A percentile compares a stretch with the other conserved stretches of the same genome.
These are phyloP conservation scores for Neomorphus geoffroyi DNA, from an alignment of 2,797 vertebrate species.

Conservation along the genomic window DNA sequence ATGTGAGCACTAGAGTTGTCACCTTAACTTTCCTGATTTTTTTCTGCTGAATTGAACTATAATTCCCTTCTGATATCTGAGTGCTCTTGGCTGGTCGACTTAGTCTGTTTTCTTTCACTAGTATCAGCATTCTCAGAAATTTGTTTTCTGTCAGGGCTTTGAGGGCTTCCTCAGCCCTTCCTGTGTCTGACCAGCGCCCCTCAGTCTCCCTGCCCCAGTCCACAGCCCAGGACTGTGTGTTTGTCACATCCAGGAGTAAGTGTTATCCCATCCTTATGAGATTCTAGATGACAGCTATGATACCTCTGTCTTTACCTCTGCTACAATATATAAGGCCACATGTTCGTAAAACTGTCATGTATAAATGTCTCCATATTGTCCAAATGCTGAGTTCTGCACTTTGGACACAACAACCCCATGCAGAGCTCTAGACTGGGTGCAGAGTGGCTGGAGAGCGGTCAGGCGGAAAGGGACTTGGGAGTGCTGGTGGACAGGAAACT, in stretches of 20 bases:
- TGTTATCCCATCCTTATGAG: not conserved
- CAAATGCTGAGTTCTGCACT: too few species aligned
- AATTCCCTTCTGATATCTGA: not conserved
- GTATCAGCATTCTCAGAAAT: not conserved
- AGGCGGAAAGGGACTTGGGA: too few species aligned
- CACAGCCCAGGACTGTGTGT: fast-evolving
- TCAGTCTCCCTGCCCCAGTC: fast-evolving
- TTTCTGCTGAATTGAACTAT: not conserved
- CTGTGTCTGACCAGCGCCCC: not conserved
- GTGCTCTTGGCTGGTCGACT: not conserved
- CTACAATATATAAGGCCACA: not conserved
- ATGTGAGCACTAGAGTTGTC: fast-evolving
- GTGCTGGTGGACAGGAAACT: too few species aligned
- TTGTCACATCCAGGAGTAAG: not conserved
- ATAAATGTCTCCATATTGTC: not conserved
- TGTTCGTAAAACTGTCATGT: not conserved
- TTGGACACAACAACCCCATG: too few species aligned
- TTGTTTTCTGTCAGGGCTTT: fast-evolving
- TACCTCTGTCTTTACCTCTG: not conserved
- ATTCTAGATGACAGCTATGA: not conserved
- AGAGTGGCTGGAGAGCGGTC: too few species aligned
- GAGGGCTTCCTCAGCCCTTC: not conserved
- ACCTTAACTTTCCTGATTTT: not conserved
- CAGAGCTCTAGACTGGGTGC: too few species aligned
- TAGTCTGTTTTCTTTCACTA: not conserved